Evolutionary conservation across 1,140 invertebrate species (phyloP).

Genomic region (Potamilus streckersoni): DNA sequence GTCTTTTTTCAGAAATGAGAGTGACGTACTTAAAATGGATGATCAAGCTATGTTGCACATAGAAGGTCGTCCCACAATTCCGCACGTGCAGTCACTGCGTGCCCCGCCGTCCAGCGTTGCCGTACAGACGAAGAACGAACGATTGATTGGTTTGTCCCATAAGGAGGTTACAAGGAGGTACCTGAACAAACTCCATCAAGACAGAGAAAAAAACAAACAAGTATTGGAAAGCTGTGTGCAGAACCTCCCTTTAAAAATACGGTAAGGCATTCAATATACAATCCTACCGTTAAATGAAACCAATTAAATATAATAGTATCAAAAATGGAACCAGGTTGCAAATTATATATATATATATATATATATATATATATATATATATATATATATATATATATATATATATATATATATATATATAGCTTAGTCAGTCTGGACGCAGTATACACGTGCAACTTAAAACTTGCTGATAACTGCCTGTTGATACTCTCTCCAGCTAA

Average conservation of each 20-base stretch:
- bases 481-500: no score
- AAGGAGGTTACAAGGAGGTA: conserved; percentile 14
- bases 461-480: no score
- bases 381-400: no score
- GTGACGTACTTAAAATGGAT: conserved; percentile 9
- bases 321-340: no score
- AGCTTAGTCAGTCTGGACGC: no score
- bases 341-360: no score
- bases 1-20: conserved; percentile 26
- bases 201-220: conserved; percentile 26
- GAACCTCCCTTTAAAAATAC: conserved; percentile 25
- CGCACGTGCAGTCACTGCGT: conserved; percentile 26
- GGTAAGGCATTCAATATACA: neutral
- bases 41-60: conserved; percentile 27
- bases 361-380: no score
- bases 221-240: conserved; percentile 23
- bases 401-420: no score
- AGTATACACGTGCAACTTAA: no score
- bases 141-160: conserved; percentile 15
- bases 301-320: no score
- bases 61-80: conserved; percentile 29
- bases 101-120: conserved; percentile 30
- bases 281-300: no score
- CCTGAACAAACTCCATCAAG: conserved; percentile 26
- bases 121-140: conserved; percentile 16